phyloP scores from a whole-genome alignment of 2,797 vertebrate species.

The Lateolabrax maculatus region DNA sequence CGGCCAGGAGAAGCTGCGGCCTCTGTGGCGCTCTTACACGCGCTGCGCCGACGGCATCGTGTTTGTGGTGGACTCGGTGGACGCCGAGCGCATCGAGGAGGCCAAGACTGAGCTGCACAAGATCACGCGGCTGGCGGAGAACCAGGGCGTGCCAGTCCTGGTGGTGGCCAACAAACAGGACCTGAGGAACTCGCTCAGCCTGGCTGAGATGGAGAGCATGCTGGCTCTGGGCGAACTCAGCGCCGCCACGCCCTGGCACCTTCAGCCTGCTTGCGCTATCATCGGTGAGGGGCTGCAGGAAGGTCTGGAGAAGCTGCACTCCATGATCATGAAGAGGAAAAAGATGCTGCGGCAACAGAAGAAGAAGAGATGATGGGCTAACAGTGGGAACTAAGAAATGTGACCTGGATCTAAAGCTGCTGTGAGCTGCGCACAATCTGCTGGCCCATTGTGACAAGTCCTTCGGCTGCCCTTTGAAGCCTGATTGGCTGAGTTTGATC shows the following conservation, averaged over 20 bases:
- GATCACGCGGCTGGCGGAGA: slow-evolving; percentile 94
- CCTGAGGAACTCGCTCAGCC: slow-evolving; percentile 90
- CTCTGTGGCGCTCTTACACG: slow-evolving; percentile 96
- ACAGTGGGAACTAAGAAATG: not conserved
- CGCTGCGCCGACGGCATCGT: slow-evolving; percentile 95
- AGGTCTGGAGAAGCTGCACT: slow-evolving; percentile 94
- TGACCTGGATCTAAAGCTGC: slow-evolving; percentile 27
- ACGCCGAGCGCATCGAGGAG: slow-evolving; percentile 93
- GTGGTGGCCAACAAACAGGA: slow-evolving; percentile 98
- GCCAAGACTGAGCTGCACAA: slow-evolving; percentile 96
- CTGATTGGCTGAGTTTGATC: slow-evolving; percentile 65
- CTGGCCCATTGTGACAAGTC: slow-evolving; percentile 15
- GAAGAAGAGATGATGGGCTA: slow-evolving; percentile 91
- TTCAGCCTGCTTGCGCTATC: slow-evolving; percentile 95
- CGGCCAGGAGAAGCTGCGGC: slow-evolving; percentile 95
- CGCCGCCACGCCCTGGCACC: slow-evolving; percentile 92
- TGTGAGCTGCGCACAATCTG: slow-evolving; percentile 4
- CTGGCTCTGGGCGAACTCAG: slow-evolving; percentile 92
- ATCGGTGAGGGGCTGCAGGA: slow-evolving; percentile 95
- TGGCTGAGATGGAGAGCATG: slow-evolving; percentile 92
- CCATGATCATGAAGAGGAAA: slow-evolving; percentile 94
- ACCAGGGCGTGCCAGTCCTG: slow-evolving; percentile 94
- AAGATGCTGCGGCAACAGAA: slow-evolving; percentile 93
- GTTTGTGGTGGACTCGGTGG: slow-evolving; percentile 97
- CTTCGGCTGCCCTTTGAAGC: not conserved